A percentile compares a stretch with the other conserved stretches of the same genome.
These are phyloP conservation scores for Cisticola juncidis DNA, from an alignment of 2,113 vertebrate genomes.

Conservation along the genomic window DNA sequence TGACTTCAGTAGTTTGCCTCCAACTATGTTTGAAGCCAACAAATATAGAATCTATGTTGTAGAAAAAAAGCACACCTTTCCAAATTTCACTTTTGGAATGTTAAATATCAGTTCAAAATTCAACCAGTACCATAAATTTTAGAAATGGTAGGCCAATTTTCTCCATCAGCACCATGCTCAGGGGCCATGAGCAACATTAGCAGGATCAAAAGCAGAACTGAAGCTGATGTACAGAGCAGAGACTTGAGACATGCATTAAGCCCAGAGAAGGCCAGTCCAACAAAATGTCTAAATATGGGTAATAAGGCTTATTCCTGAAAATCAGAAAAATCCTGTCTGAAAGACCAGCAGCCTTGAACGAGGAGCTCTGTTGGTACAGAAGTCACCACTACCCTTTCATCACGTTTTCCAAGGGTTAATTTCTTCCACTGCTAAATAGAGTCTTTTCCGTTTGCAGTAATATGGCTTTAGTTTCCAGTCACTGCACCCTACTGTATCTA, in stretches of 20 bases:
- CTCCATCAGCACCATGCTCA: not conserved
- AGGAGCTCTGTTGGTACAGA: not conserved
- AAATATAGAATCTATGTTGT: not conserved
- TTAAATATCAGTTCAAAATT: constrained; percentile 24
- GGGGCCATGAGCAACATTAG: not conserved
- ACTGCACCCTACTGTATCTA: not conserved
- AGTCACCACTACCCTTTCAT: not conserved
- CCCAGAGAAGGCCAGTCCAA: not conserved
- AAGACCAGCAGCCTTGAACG: not conserved
- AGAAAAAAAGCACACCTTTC: not conserved
- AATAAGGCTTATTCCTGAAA: not conserved
- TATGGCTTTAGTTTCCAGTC: not conserved
- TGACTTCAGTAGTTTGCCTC: not conserved
- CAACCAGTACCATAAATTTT: not conserved
- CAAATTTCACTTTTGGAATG: not conserved
- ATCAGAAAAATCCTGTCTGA: not conserved
- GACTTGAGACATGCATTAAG: not conserved
- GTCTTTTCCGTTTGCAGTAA: not conserved
- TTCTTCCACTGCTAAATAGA: not conserved
- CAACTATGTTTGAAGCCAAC: not conserved
- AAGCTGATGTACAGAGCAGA: not conserved
- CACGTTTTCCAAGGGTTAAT: not conserved
- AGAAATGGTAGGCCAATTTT: not conserved
- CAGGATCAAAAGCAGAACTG: constrained; percentile 1
- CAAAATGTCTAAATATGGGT: not conserved